Percentiles rank a stretch among this genome's conserved stretches.
Evolutionary conservation across 2,113 vertebrate species (phyloP).

Genomic region (Gopherus flavomarginatus): DNA sequence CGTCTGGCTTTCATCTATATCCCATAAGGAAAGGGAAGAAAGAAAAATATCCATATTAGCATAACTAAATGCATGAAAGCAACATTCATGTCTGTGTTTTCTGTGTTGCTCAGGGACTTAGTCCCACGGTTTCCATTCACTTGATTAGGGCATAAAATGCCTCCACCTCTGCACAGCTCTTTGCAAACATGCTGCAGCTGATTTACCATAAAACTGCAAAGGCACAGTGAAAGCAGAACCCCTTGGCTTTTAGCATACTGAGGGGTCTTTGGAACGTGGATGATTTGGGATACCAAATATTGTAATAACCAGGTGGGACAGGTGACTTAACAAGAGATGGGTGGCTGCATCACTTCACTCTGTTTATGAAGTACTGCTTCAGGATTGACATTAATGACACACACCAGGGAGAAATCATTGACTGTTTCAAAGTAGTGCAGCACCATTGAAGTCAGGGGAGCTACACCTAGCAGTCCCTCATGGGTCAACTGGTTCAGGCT

Average conservation of each 20-base stretch:
- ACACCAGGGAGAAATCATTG: accelerated
- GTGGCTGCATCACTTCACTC: neutral
- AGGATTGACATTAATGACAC: neutral
- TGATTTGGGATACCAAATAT: neutral
- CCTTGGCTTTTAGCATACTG: accelerated
- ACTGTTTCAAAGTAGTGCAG: accelerated
- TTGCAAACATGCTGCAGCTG: neutral
- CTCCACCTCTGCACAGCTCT: accelerated
- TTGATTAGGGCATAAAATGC: neutral
- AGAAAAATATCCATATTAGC: neutral
- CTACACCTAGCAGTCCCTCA: accelerated
- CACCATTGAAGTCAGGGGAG: accelerated
- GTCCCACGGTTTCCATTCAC: neutral
- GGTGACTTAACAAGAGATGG: neutral
- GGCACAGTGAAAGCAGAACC: neutral
- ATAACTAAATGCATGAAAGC: neutral
- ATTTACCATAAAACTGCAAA: neutral
- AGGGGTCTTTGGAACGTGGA: neutral
- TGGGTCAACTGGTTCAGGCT: neutral
- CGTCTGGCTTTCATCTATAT: accelerated
- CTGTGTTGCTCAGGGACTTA: neutral
- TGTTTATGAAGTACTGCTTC: neutral
- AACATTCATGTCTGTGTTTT: neutral
- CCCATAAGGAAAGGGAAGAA: accelerated
- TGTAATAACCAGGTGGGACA: accelerated